Base-by-base conservation (phyloP, 2,888 invertebrate genomes). In the Bugulina stolonifera region DNA sequence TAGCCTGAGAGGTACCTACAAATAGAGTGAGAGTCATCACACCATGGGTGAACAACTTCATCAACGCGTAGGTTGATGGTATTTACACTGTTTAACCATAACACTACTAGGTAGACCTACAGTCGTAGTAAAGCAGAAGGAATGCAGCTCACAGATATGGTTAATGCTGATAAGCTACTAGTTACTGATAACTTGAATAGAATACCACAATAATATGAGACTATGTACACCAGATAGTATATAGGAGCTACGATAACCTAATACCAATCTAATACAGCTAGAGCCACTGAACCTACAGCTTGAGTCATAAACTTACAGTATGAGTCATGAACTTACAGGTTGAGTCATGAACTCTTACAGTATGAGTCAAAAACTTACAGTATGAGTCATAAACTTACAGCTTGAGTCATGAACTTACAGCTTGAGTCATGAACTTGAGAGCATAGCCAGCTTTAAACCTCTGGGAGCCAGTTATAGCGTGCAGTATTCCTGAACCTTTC, bases 401-500 rank as follows among this genome's bases (percentile, higher is more conserved):
- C 5, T 43, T 43, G 18, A 43, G 43, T 43, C 43, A 27, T 57
- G 29, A 18, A 32, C 73, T 72, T 85, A 93, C 93, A 89, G 94
- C 93, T 64, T 89, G 89, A 81, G 93, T 92, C 88, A 91, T 90
- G 80, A 95, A 89, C 80, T 90, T 91, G 29, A 96, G 85, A 35
- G 91, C 91, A 83, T 93, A 92, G 34, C 91, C 94, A 2, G 93
- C 91, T 78, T 92, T 87, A 85, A 91, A 94, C 75, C 93, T 87
- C 78, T 90, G 90, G 79, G 88, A 91, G 74, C 93, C 88, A 1
- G 92, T 89, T n/a, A 94, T 74, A 72, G 90, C 84, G 81, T 93
- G 91, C 18, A 94, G 84, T 1, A 90, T 79, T 79, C 89, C 90
- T 14, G 91, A 88, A 35, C 88, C 89, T n/a, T 87, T 81, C 79